Evolutionary conservation across 2,113 vertebrate genomes (phyloP).

Genomic region (Symphodus melops): DNA sequence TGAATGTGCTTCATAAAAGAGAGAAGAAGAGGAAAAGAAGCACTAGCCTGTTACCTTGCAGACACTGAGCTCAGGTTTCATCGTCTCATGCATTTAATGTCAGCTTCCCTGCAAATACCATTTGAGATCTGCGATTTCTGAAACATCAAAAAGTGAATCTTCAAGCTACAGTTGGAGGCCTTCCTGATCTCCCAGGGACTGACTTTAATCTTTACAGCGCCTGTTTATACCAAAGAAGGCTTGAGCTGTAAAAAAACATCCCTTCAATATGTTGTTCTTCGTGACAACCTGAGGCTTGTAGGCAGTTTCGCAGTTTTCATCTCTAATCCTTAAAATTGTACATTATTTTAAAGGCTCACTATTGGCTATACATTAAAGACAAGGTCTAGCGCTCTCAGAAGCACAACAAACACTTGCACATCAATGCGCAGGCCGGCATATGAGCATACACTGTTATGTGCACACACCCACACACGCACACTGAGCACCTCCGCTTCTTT

Average conservation of each 20-base stretch:
- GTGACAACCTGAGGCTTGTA: slow-evolving; percentile 59
- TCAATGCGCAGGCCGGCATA: background rate
- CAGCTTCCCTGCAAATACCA: slow-evolving; percentile 60
- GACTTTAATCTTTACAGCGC: slow-evolving; percentile 72
- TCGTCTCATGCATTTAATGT: slow-evolving; percentile 61
- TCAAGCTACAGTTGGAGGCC: slow-evolving; percentile 57
- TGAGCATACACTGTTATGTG: slow-evolving; percentile 14
- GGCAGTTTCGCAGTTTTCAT: slow-evolving; percentile 43
- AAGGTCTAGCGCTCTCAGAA: slow-evolving; percentile 29
- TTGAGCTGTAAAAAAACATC: slow-evolving; percentile 57
- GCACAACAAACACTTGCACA: slow-evolving; percentile 36
- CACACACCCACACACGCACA: slow-evolving; percentile 26
- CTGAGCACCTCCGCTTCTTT: slow-evolving; percentile 40
- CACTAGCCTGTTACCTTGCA: slow-evolving; percentile 28
- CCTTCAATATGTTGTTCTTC: slow-evolving; percentile 54
- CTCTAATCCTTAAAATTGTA: slow-evolving; percentile 54
- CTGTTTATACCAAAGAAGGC: slow-evolving; percentile 59
- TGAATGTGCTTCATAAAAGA: background rate
- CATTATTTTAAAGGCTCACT: slow-evolving; percentile 59
- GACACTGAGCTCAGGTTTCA: slow-evolving; percentile 37
- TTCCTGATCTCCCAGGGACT: slow-evolving; percentile 66
- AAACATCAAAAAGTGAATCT: slow-evolving; percentile 70
- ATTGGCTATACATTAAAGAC: slow-evolving; percentile 64
- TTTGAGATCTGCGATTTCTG: slow-evolving; percentile 60
- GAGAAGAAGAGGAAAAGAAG: slow-evolving; percentile 8